Evolutionary conservation across 2,888 invertebrate genomes (phyloP), one percentile per base, ranked within the genome.

Genomic region (Troides helena): DNA sequence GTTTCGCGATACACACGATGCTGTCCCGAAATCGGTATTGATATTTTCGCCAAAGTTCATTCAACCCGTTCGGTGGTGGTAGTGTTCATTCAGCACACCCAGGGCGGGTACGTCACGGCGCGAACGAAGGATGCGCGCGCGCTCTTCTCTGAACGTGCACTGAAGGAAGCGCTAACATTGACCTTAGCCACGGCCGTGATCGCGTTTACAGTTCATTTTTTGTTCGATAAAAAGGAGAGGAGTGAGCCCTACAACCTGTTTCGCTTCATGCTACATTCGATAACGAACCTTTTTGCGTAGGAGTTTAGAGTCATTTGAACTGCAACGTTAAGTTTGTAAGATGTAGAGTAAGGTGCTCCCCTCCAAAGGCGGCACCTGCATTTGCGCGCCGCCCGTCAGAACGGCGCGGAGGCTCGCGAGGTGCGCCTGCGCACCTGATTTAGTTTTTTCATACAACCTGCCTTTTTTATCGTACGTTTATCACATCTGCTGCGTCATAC

Each of bases 151-250:
- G 85, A 90, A 86, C 90, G 90, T 85, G 86, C 88, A 92, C 92
- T 92, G 92, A 92, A 92, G 92, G 92, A 92, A 92, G 92, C 91
- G 88, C 91, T 92, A 92, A 92, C 92, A 92, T 92, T 92, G 92
- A 92, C 92, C 92, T 92, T 92, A 92, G 89, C 86, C 81, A 87
- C 90, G 92, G 92, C 92, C 92, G 92, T 92, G 92, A 92, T 92
- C 92, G 92, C 92, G 90, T 92, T 92, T 92, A 92, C 92, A 92
- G 92, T 92, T 92, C 92, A 92, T 92, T 92, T 92, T 92, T 92
- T 92, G 92, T 90, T 91, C 92, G 90, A 92, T 92, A 92, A 92
- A 92, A 92, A 92, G 92, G 92, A 92, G 92, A 92, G 92, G 90
- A 92, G 91, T 91, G 90, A 86, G 90, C 90, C 89, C 92, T 92